phyloP scores from a whole-genome alignment of 2,113 vertebrate species.

The Psilopogon haemacephalus region DNA sequence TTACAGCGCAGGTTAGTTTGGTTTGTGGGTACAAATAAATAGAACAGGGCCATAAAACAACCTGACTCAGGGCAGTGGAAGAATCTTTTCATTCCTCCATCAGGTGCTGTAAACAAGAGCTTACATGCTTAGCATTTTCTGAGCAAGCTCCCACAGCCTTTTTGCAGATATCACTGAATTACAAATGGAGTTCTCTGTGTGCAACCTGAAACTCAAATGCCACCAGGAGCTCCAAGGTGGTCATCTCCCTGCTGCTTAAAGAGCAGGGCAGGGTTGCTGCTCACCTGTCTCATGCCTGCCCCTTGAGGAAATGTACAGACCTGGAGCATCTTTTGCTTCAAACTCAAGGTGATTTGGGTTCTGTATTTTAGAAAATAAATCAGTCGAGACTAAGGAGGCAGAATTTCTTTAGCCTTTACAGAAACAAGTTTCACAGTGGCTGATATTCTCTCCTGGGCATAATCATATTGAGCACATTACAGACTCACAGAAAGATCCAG shows the following conservation, averaged over 20 bases:
- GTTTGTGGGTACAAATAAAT: slow-evolving; percentile 65
- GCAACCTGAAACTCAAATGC: not conserved
- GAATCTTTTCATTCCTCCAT: not conserved
- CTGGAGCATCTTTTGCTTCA: not conserved
- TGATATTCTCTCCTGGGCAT: no score
- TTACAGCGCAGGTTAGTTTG: slow-evolving; percentile 45
- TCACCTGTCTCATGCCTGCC: not conserved
- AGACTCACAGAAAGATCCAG: no score
- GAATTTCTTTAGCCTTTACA: not conserved
- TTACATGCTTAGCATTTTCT: not conserved
- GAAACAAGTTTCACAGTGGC: no score
- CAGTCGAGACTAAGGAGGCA: not conserved
- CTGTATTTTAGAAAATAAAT: not conserved
- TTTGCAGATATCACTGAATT: not conserved
- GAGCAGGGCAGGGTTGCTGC: not conserved
- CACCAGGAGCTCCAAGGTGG: accelerated
- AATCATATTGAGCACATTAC: no score
- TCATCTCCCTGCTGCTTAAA: not conserved
- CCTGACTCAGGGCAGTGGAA: not conserved
- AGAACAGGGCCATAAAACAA: slow-evolving; percentile 20
- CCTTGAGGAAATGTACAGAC: not conserved
- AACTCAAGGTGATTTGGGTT: not conserved
- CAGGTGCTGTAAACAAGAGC: not conserved
- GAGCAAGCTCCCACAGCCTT: not conserved
- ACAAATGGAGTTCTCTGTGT: not conserved